Evolutionary conservation across 1,140 invertebrate species (phyloP), one percentile per base, ranked within the genome.

Genomic region (Olivierus martensii): DNA sequence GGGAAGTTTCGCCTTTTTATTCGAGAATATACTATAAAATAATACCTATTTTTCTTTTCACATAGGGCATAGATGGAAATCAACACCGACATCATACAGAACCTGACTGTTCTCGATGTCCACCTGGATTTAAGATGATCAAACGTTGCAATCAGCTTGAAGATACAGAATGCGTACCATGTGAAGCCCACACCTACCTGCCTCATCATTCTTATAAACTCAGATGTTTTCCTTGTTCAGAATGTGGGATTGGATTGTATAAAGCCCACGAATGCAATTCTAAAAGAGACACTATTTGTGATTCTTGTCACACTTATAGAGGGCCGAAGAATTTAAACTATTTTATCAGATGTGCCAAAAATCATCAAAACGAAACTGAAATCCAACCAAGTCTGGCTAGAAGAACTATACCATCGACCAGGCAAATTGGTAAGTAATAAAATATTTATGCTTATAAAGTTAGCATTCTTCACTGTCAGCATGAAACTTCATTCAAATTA

Each of bases 211-310:
- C 59, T 0, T 67, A 65, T 49, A 65, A 59, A 3, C 66, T 68
- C 18, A 66, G 68, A 3, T 75, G 73, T 46, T 72, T 69, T 67
- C 68, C 70, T 35, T 75, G 73, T 57, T 73, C 73, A 6, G 63
- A 68, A 19, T 75, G 73, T 51, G 72, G 73, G 0, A 64, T 65
- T 4, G 72, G 72, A 2, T 58, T 75, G 3, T 75, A 72, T 61
- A 69, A 73, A 54, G 72, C 71, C 1, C 71, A 73, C 55, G 58
- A 66, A 4, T 75, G 73, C 56, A 67, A 63, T 0, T 28, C 66
- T 0, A 61, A 56, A 1, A 60, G 62, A 22, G 73, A 75, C 61
- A 75, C 73, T 9, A 62, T 75, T 19, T 75, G 73, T 55, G 73
- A 75, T 45, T 73, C 71, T 11, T 75, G 73, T 44, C 67, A 67